Conservation (phyloP, 2,888 invertebrate species). For the Fragum sueziense region DNA sequence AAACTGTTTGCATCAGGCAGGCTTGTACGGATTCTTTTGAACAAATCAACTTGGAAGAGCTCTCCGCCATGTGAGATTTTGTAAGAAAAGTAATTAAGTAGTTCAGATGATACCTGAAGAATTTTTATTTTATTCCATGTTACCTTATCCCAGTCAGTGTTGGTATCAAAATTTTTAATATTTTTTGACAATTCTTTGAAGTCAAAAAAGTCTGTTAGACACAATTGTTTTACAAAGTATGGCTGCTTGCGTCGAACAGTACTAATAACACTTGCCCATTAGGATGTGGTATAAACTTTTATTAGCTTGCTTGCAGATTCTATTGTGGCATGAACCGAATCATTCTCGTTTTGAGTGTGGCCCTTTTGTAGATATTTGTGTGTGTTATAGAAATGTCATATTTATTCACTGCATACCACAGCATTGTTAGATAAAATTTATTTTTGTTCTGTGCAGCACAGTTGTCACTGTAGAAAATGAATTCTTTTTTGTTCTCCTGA, state of each 20-base stretch:
- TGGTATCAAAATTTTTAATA: constrained; percentile 19
- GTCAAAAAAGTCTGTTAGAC: constrained; percentile 19
- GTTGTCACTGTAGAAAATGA: constrained; percentile 44
- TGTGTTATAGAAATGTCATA: constrained; percentile 22
- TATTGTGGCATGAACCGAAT: constrained; percentile 21
- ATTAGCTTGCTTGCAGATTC: constrained; percentile 19
- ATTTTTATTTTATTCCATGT: constrained; percentile 20
- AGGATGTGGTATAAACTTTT: constrained; percentile 10
- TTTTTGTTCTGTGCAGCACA: constrained; percentile 48
- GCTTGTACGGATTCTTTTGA: background rate
- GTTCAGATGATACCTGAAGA: background rate
- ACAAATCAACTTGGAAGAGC: background rate
- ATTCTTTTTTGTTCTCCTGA: constrained; percentile 23
- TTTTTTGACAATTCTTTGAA: constrained; percentile 1
- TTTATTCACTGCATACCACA: constrained; percentile 39
- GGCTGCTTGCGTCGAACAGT: constrained; percentile 6
- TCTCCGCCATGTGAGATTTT: background rate
- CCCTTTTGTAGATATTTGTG: constrained; percentile 46
- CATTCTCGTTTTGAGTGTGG: constrained; percentile 36
- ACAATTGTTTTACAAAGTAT: constrained; percentile 6
- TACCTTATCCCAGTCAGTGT: constrained; percentile 18
- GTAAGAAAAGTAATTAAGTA: background rate
- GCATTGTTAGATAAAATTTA: constrained; percentile 31
- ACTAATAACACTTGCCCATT: constrained; percentile 16
- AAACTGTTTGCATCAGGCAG: background rate